Conservation (phyloP, 53 echinoderm and acorn worm species). For the Astropecten irregularis region DNA sequence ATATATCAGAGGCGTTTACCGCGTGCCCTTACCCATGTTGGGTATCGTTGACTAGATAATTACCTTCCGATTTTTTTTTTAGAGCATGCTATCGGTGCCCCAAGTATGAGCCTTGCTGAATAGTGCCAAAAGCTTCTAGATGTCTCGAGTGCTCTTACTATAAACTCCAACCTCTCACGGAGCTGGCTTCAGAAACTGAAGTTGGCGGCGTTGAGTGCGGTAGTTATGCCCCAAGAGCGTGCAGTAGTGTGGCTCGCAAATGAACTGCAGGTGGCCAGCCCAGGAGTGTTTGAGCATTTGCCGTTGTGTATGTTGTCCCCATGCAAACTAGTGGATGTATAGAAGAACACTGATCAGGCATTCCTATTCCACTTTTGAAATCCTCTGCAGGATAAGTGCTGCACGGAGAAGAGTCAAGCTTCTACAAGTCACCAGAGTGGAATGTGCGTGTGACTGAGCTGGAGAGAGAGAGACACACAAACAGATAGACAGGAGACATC, state of each 20-base stretch:
- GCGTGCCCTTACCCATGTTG: constrained; percentile 12
- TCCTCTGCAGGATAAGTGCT: constrained; percentile 25
- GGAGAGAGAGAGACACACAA: too few relatives aligned
- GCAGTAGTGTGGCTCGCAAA: neutral
- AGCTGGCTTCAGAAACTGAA: neutral
- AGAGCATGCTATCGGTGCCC: neutral
- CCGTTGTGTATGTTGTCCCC: neutral
- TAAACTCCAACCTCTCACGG: neutral
- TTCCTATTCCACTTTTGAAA: neutral
- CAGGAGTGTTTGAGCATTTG: neutral
- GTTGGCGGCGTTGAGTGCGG: neutral
- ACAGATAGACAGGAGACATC: too few relatives aligned
- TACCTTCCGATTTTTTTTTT: constrained; percentile 4
- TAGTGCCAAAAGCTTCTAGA: neutral
- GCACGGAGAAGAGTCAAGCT: neutral
- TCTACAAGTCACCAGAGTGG: too few relatives aligned
- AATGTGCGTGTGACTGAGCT: too few relatives aligned
- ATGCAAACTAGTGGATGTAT: neutral
- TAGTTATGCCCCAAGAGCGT: neutral
- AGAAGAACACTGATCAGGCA: neutral
- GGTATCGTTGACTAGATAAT: constrained; percentile 25
- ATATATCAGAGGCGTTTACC: constrained; percentile 32
- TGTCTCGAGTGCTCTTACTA: constrained; percentile 8
- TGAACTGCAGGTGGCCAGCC: neutral
- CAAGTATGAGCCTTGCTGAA: neutral